Evolutionary conservation across 1,140 invertebrate species (phyloP).

Genomic region (Drosophila rufa): DNA sequence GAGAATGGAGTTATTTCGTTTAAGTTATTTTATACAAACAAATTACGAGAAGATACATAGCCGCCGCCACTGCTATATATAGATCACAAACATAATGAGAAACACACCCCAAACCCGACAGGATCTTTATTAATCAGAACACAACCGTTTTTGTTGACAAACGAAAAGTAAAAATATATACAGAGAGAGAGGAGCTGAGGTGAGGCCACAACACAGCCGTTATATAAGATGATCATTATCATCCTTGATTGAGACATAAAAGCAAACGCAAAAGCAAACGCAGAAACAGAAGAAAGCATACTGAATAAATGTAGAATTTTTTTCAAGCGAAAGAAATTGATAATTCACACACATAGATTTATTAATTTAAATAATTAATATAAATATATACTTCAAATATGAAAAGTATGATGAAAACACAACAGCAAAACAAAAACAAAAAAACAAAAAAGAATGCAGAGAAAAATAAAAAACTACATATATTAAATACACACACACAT

Average conservation of each 20-base stretch:
- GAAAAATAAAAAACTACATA: conserved; percentile 70
- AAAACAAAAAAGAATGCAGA: conserved; percentile 33
- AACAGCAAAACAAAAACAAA: conserved; percentile 14
- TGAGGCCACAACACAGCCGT: conserved; percentile 54
- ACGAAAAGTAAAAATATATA: conserved; percentile 30
- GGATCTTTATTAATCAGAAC: conserved; percentile 43
- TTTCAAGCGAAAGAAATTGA: conserved; percentile 75
- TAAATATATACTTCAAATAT: conserved; percentile 81
- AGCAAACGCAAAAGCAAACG: conserved; percentile 38
- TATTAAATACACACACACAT: conserved; percentile 79
- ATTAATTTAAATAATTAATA: conserved; percentile 81
- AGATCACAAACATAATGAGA: conserved; percentile 32
- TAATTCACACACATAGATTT: conserved; percentile 78
- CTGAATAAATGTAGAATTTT: conserved; percentile 70
- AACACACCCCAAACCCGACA: conserved; percentile 28
- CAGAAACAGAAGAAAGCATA: conserved; percentile 42
- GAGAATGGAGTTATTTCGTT: conserved; percentile 63
- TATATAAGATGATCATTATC: conserved; percentile 54
- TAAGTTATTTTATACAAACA: conserved; percentile 66
- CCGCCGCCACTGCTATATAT: conserved; percentile 37
- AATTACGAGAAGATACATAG: conserved; percentile 48
- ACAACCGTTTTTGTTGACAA: conserved; percentile 36
- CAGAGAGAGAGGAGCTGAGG: conserved; percentile 36
- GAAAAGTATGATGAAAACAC: conserved; percentile 69
- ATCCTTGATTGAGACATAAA: conserved; percentile 52